Conservation (phyloP, 53 echinoderm and acorn worm species). For the Zoroaster sp. region DNA sequence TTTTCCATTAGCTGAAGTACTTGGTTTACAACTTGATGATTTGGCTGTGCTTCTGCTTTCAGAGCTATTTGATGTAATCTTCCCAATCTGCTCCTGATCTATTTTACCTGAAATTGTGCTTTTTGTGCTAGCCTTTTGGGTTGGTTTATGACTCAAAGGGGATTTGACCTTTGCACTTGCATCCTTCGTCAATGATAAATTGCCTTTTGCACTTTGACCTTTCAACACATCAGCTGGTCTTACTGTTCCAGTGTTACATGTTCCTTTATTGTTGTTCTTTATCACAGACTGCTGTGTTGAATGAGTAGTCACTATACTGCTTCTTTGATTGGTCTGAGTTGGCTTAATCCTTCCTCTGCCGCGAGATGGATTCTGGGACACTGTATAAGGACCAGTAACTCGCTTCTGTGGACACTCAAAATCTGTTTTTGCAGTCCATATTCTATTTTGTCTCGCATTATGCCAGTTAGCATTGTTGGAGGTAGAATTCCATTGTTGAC, state of each 20-base stretch:
- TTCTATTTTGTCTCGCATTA: background rate
- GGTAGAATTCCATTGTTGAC: too few species aligned
- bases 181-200: background rate
- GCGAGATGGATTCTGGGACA: background rate
- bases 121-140: background rate
- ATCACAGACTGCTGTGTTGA: background rate
- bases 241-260: background rate
- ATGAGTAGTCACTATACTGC: background rate
- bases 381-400: background rate
- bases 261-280: background rate
- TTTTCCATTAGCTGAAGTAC: background rate
- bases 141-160: background rate
- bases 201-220: background rate
- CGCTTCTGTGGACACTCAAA: background rate
- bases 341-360: background rate
- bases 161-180: background rate
- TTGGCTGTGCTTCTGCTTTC: background rate
- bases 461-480: background rate
- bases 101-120: background rate
- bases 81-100: background rate
- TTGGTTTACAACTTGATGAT: background rate
- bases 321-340: too few species aligned
- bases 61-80: background rate
- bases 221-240: background rate
- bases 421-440: background rate